Base-by-base conservation (phyloP, 2,888 invertebrate genomes). In the Apamea monoglypha region DNA sequence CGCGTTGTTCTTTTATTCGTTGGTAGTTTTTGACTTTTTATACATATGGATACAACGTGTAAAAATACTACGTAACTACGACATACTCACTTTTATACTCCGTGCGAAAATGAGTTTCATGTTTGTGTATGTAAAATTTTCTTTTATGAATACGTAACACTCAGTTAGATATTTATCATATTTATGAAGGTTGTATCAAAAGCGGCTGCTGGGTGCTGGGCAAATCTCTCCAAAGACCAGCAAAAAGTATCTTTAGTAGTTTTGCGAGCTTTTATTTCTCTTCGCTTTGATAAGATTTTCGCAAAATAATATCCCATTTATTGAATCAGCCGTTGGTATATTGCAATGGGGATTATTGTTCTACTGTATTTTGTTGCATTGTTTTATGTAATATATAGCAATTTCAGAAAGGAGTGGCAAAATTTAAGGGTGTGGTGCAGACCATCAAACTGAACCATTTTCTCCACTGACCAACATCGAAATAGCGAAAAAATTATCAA, bases 111-210 rank as follows among this genome's bases (percentile, higher is more conserved):
- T 85, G 70, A 86, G 56, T 81, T 83, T 83, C 70, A 74, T 78
- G n/a, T 80, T 81, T 80, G 72, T 72, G 68, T 74, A 88, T 87
- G 87, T 89, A 88, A 89, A 89, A 75, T 78, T 85, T 83, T 83
- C 90, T 89, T 90, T 89, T 90, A 89, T 85, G 90, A 89, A 89
- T 90, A 90, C 89, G 77, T 89, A 89, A 87, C 83, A 85, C 84
- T 78, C 81, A 87, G 82, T 88, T 85, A 83, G 83, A 90, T 90
- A 87, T 89, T 90, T 88, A 87, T 88, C 89, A 89, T 89, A 89
- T 90, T 90, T 90, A 89, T 89, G 84, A 90, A 89, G 84, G 86
- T 88, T 78, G 79, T 86, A 87, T 86, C 87, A 87, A 84, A 89
- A 82, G 86, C 83, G 85, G 86, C 82, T 90, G 71, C 72, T 82